A percentile compares a stretch with the other conserved stretches of the same genome.
Evolutionary conservation across 2,113 vertebrate genomes (phyloP).

Genomic region (Chlamydotis undulata): DNA sequence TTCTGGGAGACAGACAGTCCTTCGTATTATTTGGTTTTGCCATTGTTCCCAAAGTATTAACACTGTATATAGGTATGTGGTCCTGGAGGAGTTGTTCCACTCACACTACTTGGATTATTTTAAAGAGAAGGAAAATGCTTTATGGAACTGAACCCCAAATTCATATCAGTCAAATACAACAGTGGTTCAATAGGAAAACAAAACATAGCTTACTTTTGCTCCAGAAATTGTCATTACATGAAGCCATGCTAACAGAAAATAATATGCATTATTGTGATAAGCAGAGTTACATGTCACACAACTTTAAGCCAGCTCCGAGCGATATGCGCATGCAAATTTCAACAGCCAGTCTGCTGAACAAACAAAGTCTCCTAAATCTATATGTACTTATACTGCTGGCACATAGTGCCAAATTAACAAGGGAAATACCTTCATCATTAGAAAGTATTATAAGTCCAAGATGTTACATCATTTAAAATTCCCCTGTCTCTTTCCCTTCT

Average conservation of each 20-base stretch:
- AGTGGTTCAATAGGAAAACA: background rate
- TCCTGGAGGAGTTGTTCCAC: background rate
- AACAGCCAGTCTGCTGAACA: slow-evolving; percentile 7
- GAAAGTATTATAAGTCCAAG: background rate
- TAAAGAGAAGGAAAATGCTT: background rate
- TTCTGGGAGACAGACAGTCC: background rate
- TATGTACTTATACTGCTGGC: background rate
- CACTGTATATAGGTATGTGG: background rate
- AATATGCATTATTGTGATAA: background rate
- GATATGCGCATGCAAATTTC: background rate
- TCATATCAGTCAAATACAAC: background rate
- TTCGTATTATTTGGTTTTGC: background rate
- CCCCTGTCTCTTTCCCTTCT: background rate
- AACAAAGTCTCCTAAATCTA: background rate
- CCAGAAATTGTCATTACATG: background rate
- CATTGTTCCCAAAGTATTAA: background rate
- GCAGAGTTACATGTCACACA: background rate
- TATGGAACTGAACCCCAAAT: background rate
- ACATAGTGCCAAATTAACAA: background rate
- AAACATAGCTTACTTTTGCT: background rate
- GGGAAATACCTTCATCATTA: background rate
- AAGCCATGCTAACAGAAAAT: background rate
- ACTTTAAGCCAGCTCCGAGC: slow-evolving; percentile 1
- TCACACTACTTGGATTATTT: background rate
- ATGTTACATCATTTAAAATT: background rate